Evolutionary conservation across 2,888 invertebrate species (phyloP).

Genomic region (Pachycephus smyrnensis): DNA sequence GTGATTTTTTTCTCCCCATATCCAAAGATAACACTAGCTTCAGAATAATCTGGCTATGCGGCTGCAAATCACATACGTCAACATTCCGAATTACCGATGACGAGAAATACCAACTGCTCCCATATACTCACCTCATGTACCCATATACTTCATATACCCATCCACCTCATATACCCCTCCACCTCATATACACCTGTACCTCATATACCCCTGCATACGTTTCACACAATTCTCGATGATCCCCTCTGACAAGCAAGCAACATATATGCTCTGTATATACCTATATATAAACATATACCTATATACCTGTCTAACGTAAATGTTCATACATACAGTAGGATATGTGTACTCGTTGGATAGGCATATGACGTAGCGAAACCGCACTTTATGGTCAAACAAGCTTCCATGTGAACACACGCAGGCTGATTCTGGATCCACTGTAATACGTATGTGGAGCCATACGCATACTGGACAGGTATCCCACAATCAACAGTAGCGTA

Average conservation of each 20-base stretch:
- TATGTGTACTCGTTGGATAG: background rate
- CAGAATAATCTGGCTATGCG: background rate
- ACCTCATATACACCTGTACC: background rate
- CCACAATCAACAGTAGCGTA: background rate
- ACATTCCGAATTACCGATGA: background rate
- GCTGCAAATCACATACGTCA: background rate
- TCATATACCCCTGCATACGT: background rate
- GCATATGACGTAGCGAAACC: conserved; percentile 22
- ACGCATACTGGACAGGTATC: background rate
- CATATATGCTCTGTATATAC: background rate
- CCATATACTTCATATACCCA: too few species aligned
- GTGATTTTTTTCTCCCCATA: background rate
- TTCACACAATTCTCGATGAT: background rate
- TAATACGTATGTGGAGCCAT: background rate
- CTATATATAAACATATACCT: background rate
- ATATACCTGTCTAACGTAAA: background rate
- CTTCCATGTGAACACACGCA: background rate
- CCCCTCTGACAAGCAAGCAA: background rate
- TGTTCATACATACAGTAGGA: background rate
- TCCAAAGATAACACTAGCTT: background rate
- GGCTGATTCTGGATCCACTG: background rate
- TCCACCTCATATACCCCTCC: background rate
- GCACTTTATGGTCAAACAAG: conserved; percentile 29
- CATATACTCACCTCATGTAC: background rate
- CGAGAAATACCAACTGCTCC: background rate